Evolutionary conservation across 2,797 vertebrate species (phyloP), one percentile per base, ranked within the genome.

Genomic region (Sciurus carolinensis): DNA sequence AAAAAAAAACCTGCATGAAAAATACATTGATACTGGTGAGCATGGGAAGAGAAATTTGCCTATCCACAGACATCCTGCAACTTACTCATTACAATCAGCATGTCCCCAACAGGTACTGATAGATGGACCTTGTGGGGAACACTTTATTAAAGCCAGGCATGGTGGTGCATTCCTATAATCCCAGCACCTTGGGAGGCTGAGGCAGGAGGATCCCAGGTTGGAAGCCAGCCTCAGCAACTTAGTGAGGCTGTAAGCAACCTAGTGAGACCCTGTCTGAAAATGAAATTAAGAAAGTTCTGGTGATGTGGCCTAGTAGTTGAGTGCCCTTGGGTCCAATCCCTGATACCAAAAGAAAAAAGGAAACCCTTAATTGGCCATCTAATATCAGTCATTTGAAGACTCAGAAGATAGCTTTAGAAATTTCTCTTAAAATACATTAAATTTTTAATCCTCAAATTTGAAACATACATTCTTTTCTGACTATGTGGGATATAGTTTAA

Each of bases 351-450:
- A 57, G 20, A 57, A 57, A 57, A 57, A 57, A 17, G 26, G 73
- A 83, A 94, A 76, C 6, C 71, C 33, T 79, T n/a, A 59, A 39
- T 72, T 75, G 36, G 11, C 22, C 47, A 89, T 33, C 36, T 77
- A 77, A 66, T 54, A 59, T 57, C 20, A 22, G 54, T 7, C 20
- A 57, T 57, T 57, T 57, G 54, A 87, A 76, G 44, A 4, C n/a
- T 90, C 64, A 79, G 57, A 91, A 92, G 52, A 87, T 26, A 95
- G 79, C 77, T 62, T 91, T 85, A 87, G 73, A 92, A 96, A 50
- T 73, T 42, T 39, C 20, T 69, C 67, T 73, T 93, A 79, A 90
- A 81, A 80, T 17, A 54, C 33, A 75, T 47, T 83, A 75, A 36
- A 90, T 42, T 71, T 91, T 89, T 50, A 94, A 66, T 39, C 17